Base-by-base conservation (phyloP, 1,140 invertebrate genomes). In the Bombus difficillimus region DNA sequence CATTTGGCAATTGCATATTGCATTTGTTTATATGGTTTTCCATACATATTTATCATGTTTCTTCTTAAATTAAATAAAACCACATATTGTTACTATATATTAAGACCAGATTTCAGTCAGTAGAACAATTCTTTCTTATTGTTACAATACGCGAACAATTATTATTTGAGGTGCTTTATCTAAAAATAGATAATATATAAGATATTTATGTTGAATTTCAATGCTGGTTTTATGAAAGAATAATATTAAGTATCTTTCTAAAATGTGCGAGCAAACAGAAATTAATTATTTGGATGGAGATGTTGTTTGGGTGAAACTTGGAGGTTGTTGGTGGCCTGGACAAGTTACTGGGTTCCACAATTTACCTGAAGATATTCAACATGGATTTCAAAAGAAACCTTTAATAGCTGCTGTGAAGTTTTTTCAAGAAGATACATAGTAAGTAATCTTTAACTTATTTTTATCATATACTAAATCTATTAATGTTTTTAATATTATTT, bases 251-350 rank as follows among this genome's bases (percentile, higher is more conserved):
- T 81, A 92, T 57, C 86, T 89, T 87, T 90, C 81, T 83, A 95
- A 94, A 82, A 96, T 97, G 96, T 96, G 96, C 92, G 96, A 96
- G 53, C 96, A 97, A 95, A 96, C 96, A 86, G 95, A 95, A 91
- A 94, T 96, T 57, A 91, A 92, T 90, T 98, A 97, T 94, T 95
- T 96, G 85, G 96, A 97, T 87, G 97, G 97, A 69, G 97, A 98
- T 88, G 95, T 98, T 77, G 97, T 98, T 77, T 98, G 97, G 97
- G 97, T 98, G 4, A 98, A 98, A 93, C 93, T 98, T 41, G 96
- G 97, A 18, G 96, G 96, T 22, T 96, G 96, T 89, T 97, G 97
- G 96, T 98, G 97, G 97, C 97, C 97, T 59, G 97, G 97, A 13
- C 96, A 97, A 93, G 97, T 98, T 68, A 96, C 96, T 62, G 96